Conservation (phyloP, 2,113 vertebrate species). For the Lophura nycthemera region DNA sequence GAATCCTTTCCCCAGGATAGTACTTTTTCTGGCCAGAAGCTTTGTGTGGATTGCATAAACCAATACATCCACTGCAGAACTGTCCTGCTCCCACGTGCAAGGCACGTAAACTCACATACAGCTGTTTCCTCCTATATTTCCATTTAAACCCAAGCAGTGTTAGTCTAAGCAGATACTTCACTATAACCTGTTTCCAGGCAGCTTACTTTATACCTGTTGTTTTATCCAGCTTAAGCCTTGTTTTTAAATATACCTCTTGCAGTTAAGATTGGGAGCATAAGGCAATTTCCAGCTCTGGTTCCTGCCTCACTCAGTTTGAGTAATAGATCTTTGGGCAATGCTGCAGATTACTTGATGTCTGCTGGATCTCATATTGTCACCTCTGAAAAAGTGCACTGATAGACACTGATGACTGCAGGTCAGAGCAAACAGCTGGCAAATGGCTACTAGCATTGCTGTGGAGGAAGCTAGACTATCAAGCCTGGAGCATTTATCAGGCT, state of each 20-base stretch:
- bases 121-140: neutral
- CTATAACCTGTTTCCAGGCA: neutral
- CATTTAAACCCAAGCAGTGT: neutral
- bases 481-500: constrained; percentile 54
- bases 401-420: neutral
- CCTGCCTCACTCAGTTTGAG: neutral
- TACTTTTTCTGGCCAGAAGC: neutral
- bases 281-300: neutral
- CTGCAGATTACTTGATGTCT: neutral
- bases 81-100: neutral
- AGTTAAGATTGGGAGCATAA: neutral
- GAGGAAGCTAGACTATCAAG: constrained; percentile 5
- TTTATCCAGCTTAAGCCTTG: neutral
- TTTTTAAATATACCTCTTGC: neutral
- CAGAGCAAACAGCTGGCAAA: constrained; percentile 58
- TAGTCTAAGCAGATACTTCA: neutral
- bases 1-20: neutral
- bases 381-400: neutral
- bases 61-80: neutral
- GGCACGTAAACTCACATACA: neutral
- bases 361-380: neutral
- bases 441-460: neutral
- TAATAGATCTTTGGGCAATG: neutral
- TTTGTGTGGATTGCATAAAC: neutral
- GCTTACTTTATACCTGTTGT: neutral